These are phyloP conservation scores for Mamestra brassicae DNA, from an alignment of 2,888 invertebrate genomes.

Conservation along the genomic window DNA sequence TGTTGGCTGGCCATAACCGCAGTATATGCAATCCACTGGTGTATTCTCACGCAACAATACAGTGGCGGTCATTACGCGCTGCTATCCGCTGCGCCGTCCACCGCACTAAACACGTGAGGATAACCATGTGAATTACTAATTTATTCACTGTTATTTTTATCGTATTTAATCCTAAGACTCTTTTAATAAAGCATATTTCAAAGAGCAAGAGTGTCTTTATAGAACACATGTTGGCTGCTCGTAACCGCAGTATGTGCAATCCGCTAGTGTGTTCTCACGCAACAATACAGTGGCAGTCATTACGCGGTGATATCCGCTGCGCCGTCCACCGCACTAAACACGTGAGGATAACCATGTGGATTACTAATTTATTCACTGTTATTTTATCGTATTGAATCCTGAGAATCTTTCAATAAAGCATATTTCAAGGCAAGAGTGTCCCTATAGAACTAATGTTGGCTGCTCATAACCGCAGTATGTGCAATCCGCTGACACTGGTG, in stretches of 20 bases:
- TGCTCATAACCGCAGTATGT: background rate
- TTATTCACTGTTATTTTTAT: background rate
- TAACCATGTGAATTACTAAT: background rate
- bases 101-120: background rate
- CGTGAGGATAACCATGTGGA: background rate
- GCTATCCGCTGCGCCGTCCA: conserved; percentile 46
- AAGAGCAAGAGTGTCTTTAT: too few relatives aligned
- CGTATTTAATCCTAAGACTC: too few relatives aligned
- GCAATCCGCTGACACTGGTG: background rate
- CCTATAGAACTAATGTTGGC: background rate
- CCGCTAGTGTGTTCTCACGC: conserved; percentile 31
- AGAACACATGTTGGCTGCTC: background rate
- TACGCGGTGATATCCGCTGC: conserved; percentile 56
- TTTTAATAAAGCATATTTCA: too few relatives aligned
- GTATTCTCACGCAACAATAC: conserved; percentile 54
- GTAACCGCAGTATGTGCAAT: conserved; percentile 8
- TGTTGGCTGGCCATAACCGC: background rate
- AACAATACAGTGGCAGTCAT: conserved; percentile 60
- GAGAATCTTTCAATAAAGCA: too few relatives aligned
- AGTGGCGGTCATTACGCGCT: conserved; percentile 55
- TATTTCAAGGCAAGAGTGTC: too few relatives aligned
- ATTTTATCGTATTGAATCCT: background rate
- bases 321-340: background rate
- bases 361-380: background rate
- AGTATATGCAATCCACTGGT: conserved; percentile 13